Evolutionary conservation across 2,888 invertebrate species (phyloP), one percentile per base, ranked within the genome.

Genomic region (Pasiphila rectangulata): DNA sequence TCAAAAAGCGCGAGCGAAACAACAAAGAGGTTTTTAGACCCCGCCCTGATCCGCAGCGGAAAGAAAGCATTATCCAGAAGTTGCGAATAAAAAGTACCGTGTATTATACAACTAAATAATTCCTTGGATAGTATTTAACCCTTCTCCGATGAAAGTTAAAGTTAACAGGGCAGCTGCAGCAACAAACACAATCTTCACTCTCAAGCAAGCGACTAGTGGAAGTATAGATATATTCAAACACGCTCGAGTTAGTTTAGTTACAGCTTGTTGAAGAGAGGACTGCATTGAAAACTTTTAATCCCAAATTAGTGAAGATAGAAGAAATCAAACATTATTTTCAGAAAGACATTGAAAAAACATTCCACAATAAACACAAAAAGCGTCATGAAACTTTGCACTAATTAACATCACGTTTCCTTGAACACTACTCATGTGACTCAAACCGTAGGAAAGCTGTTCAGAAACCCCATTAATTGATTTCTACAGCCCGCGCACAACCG

Each of bases 141-240:
- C 15, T 17, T 39, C 6, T 35, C 44, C 40, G 15, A 12, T 30
- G 23, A 34, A 44, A 3, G 16, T 36, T 24, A 44, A n/a, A n/a
- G n/a, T n/a, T n/a, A n/a, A n/a, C n/a, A n/a, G 17, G 19, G 41
- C 37, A 24, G 25, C 15, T 44, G 32, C 19, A 24, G 43, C 24
- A 23, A 44, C 37, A 39, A 4, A 17, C 12, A 30, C 39, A 34
- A 17, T 43, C 39, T 19, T 24, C 9, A 41, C 17, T 41, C 24
- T 41, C 24, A 51, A 49, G 40, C 44, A 46, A 46, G 35, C 44
- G 36, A 21, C 29, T 37, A 13, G 16, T 29, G 10, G 17, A 36
- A 23, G 4, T 51, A 44, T 17, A 24, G 29, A 56, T 27, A 56
- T 52, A 46, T 25, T 39, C 34, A 20, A 20, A 38, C 17, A 41